Evolutionary conservation across 2,113 vertebrate species (phyloP).

Genomic region (Chamaea fasciata): DNA sequence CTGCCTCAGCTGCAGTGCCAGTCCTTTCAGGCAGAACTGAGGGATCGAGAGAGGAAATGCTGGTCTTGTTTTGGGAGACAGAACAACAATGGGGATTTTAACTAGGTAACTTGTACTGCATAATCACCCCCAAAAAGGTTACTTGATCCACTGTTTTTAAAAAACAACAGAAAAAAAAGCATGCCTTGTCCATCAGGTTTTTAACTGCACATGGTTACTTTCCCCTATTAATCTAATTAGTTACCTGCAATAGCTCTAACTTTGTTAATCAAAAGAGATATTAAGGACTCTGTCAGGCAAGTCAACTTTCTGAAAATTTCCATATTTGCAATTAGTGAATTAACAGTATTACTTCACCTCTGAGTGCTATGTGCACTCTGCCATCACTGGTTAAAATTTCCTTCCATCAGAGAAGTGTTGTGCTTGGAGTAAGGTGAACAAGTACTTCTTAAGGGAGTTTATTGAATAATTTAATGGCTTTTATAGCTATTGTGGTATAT

Average conservation of each 20-base stretch:
- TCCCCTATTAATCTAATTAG: neutral
- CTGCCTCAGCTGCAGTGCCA: neutral
- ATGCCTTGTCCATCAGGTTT: neutral
- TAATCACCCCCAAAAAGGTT: neutral
- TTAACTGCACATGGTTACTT: neutral
- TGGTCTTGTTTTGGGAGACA: neutral
- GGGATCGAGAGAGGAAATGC: neutral
- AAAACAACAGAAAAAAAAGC: neutral
- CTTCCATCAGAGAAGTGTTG: neutral
- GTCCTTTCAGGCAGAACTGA: neutral
- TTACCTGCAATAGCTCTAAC: neutral
- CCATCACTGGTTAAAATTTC: neutral
- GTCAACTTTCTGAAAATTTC: neutral
- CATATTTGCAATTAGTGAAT: neutral
- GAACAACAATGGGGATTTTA: neutral
- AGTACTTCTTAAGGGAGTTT: neutral
- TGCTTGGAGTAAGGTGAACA: neutral
- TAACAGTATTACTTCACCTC: neutral
- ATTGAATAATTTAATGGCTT: neutral
- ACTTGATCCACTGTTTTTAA: neutral
- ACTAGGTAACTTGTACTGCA: rapidly evolving
- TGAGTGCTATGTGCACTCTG: neutral
- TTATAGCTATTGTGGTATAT: neutral
- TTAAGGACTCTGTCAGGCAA: neutral
- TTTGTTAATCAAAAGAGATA: neutral